Conservation (phyloP, 35 echinoderm and acorn worm species). For the Lytechinus pictus region DNA sequence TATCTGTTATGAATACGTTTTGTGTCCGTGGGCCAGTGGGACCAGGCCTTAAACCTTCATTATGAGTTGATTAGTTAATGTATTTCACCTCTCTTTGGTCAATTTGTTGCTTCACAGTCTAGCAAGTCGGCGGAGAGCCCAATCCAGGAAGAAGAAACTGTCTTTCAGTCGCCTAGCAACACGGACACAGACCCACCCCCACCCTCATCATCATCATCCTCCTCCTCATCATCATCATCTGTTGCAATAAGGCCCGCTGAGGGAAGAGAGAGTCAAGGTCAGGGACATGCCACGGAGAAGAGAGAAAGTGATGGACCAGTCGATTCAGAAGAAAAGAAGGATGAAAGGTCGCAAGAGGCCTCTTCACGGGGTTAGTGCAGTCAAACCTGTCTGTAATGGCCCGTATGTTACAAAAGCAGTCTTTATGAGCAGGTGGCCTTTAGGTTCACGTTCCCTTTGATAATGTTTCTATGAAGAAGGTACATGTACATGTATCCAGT, state of each 20-base stretch:
- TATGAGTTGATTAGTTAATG: no score
- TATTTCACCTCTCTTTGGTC: no score
- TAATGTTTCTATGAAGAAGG: no score
- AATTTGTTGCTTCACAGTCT: background rate
- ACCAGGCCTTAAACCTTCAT: no score
- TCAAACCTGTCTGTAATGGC: no score
- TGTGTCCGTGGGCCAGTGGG: no score
- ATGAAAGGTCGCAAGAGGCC: background rate
- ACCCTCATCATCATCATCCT: background rate
- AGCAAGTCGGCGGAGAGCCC: background rate
- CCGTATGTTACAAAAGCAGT: no score
- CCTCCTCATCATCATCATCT: background rate
- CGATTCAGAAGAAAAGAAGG: background rate
- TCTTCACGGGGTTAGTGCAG: background rate
- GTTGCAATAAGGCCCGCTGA: background rate
- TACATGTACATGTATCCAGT: no score
- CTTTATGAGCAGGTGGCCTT: no score
- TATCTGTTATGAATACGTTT: no score
- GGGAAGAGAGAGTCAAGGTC: conserved; percentile 24
- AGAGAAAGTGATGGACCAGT: background rate
- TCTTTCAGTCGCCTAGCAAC: background rate
- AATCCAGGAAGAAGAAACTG: background rate
- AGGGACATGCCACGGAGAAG: background rate
- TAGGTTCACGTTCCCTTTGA: no score
- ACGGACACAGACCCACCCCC: background rate